Conservation (phyloP, 2,113 vertebrate genomes). For the Chauna torquata region DNA sequence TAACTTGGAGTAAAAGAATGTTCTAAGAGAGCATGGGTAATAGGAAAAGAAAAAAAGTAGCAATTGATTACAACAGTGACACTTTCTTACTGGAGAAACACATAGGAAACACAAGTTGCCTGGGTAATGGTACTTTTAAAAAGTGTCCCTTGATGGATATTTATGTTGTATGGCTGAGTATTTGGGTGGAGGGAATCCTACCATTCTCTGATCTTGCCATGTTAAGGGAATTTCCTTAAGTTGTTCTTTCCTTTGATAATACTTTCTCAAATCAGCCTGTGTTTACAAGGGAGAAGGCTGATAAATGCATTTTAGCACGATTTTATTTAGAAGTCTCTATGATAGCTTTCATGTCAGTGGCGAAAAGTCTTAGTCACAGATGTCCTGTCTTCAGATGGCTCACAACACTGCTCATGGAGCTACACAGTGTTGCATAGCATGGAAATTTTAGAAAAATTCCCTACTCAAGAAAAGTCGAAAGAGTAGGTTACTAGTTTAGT, state of each 20-base stretch:
- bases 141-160: background rate
- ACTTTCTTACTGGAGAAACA: background rate
- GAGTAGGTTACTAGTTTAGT: background rate
- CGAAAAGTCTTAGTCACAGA: background rate
- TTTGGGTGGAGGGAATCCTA: background rate
- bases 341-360: background rate
- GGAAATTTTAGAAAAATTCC: conserved; percentile 47
- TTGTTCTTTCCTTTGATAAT: background rate
- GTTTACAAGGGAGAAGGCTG: background rate
- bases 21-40: background rate
- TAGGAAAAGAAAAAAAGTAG: background rate
- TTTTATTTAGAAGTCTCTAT: background rate
- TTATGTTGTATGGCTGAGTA: background rate
- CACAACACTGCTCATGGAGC: background rate
- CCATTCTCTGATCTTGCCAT: background rate
- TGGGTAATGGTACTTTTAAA: background rate
- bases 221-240: background rate
- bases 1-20: background rate
- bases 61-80: background rate
- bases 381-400: background rate
- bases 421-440: background rate
- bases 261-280: background rate
- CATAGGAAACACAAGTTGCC: background rate
- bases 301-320: background rate
- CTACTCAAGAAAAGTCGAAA: background rate